These are phyloP conservation scores for Drosophila ercepeae DNA, from an alignment of 1,140 invertebrate species.

Conservation along the genomic window DNA sequence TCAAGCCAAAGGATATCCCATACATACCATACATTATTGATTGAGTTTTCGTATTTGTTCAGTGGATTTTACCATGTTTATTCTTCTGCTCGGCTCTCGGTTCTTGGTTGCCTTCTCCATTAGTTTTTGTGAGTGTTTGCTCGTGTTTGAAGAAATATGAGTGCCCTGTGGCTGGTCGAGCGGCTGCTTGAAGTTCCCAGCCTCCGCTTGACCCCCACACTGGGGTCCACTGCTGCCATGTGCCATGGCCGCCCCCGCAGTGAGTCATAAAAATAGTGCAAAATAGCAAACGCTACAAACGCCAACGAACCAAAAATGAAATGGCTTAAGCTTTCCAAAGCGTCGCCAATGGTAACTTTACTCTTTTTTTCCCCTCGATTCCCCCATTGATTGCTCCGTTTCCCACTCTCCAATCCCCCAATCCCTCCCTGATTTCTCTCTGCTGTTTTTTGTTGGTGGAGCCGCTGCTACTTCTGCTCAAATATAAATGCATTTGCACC, in stretches of 20 bases:
- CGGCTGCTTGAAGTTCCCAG: constrained; percentile 20
- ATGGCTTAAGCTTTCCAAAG: constrained; percentile 78
- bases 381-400: neutral
- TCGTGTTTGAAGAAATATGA: constrained; percentile 73
- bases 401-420: too few species aligned
- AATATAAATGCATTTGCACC: constrained; percentile 80
- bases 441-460: constrained; percentile 33
- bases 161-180: constrained; percentile 57
- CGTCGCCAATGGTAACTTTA: constrained; percentile 51
- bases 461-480: constrained; percentile 56
- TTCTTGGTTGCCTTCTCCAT: constrained; percentile 59
- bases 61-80: constrained; percentile 41
- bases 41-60: constrained; percentile 29
- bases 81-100: constrained; percentile 26
- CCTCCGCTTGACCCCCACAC: constrained; percentile 4
- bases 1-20: neutral
- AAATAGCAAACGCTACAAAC: constrained; percentile 73
- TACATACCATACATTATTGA: constrained; percentile 22
- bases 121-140: constrained; percentile 72
- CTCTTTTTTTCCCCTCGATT: constrained; percentile 5
- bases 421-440: neutral
- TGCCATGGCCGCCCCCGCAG: constrained; percentile 25
- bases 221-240: neutral
- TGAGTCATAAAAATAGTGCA: constrained; percentile 63
- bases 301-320: constrained; percentile 80